A percentile compares a stretch with the other conserved stretches of the same genome.
phyloP scores from a whole-genome alignment of 1,140 invertebrate species.

The Bombus waltoni region DNA sequence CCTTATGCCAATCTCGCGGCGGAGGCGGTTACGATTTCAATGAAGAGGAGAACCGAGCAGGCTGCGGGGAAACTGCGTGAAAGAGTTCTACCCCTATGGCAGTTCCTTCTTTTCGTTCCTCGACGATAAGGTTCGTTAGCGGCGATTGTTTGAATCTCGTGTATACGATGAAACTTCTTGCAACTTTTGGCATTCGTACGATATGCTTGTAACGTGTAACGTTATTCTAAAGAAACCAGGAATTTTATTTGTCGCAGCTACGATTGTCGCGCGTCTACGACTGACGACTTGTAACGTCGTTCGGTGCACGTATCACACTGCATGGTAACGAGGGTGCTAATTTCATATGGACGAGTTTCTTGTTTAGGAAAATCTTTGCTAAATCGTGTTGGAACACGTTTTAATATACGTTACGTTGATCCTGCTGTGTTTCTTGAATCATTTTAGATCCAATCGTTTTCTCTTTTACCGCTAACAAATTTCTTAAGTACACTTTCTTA shows the following conservation, averaged over 20 bases:
- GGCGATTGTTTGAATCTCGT: neutral
- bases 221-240: neutral
- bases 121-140: neutral
- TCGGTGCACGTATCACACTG: neutral
- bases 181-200: neutral
- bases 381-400: neutral
- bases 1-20: conserved; percentile 81
- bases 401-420: neutral
- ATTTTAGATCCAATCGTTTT: neutral
- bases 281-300: neutral
- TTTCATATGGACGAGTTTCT: neutral
- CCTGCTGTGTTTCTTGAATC: too few species aligned
- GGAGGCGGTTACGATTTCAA: conserved; percentile 79
- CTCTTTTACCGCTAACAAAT: neutral
- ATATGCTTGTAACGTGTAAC: neutral
- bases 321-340: neutral
- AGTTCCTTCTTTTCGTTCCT: neutral
- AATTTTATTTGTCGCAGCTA: neutral
- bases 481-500: too few species aligned
- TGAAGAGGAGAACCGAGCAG: conserved; percentile 56
- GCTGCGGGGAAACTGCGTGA: conserved; percentile 11
- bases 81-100: neutral
- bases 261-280: neutral
- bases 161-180: neutral
- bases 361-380: neutral